Base-by-base conservation (phyloP, 2,113 vertebrate genomes). In the Gnathonemus longibarbis region DNA sequence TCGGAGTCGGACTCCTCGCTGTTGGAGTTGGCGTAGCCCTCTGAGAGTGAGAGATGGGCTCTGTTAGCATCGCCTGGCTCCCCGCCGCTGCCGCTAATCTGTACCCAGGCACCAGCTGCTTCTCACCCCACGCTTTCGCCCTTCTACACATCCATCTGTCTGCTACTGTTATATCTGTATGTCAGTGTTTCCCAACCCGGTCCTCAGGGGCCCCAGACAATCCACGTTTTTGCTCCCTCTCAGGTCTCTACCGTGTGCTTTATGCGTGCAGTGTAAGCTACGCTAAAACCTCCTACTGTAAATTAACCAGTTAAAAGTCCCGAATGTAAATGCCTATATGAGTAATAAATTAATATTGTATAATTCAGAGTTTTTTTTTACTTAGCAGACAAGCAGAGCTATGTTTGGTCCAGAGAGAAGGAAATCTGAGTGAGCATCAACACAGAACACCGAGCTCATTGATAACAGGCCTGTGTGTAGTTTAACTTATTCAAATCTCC, bases 1-100 rank as follows among this genome's bases (percentile, higher is more conserved):
- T 99, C 98, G 0, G 98, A 99, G 94, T 99, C 98, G 0, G 98
- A 99, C 93, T 99, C 98, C 53, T 98, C 98, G 17, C 98, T 99
- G 94, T 97, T 97, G 10, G 98, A 99, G 94, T 99, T 97, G 0
- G 97, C 94, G 3, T 97, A 97, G 0, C 97, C 97, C 88, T 98
- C 98, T 98, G 94, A 84, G 91, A 84, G 77, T 45, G 77, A 83
- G 42, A 83, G 39, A 39, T 3, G 62, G 10, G n/a, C 62, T 66
- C 1, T 31, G 62, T 70, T 10, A 70, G 27, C 3, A 10, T n/a
- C 24, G 2, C 56, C 9, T n/a, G 21, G 24, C 7, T n/a, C 7
- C n/a, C 56, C 7, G 2, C 24, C 8, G 0, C 56, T 66, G 24
- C 62, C 10, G 58, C 58, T 62, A 27, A n/a, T 62, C 24, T 62